Base-by-base conservation (phyloP, 2,797 vertebrate genomes). In the Danio tinwini region DNA sequence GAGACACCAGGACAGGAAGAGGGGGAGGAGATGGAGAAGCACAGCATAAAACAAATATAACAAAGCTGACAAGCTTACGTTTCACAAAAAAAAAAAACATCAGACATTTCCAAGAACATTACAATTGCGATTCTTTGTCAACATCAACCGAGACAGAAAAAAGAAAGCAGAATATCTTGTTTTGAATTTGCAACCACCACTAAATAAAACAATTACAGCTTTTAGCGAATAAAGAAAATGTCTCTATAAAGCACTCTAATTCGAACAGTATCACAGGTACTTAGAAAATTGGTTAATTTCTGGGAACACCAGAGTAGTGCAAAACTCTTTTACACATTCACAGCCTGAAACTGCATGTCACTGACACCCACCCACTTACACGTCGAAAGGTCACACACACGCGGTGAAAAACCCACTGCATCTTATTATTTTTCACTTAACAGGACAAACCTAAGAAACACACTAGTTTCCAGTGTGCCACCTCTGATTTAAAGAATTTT, bases 311-410 rank as follows among this genome's bases (percentile, higher is more conserved):
- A 1, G 21, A 45, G 13, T 29, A 42, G 40, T 47, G 40, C 50
- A 67, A 37, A 29, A 65, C 7, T 19, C 65, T 76, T 64, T 64
- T 64, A 59, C 61, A 74, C 74, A 70, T 59, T 37, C 12, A 19
- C 45, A 53, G 63, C 69, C 61, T 80, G 75, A 74, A 81, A 73
- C 68, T 83, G 81, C 72, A 42, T 56, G 74, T 68, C 65, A 81
- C 78, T 59, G 69, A 71, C 58, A 82, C 53, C 62, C 78, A 68
- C 82, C 47, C 70, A 53, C 64, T 40, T 39, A 82, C 76, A 82
- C 50, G 21, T 59, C 11, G 49, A 76, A 53, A 74, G 76, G 42
- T 69, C 59, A 82, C 50, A 74, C 50, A 53, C 50, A 58, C 45
- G 5, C 3, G 3, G 29, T 29, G 3, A 29, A 29, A 29, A 29